Evolutionary conservation across 2,888 invertebrate genomes (phyloP).

Genomic region (Thysanoteuthis rhombus): DNA sequence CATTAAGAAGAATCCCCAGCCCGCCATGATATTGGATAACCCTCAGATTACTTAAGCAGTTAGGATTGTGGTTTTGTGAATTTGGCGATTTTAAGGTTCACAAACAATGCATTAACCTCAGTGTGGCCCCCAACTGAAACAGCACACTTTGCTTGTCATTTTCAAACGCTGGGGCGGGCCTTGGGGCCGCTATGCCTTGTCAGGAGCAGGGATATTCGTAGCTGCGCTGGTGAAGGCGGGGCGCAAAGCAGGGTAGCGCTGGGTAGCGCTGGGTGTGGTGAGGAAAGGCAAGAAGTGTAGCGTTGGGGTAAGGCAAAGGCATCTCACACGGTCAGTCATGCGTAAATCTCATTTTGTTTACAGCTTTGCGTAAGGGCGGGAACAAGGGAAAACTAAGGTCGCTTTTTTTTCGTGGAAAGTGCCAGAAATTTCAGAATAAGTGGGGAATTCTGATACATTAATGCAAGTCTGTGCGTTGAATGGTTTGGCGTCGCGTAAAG

Average conservation of each 20-base stretch:
- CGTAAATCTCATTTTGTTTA: background rate
- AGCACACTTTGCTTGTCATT: background rate
- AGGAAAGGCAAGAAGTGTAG: background rate
- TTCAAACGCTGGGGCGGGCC: background rate
- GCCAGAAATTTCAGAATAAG: background rate
- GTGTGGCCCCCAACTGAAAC: background rate
- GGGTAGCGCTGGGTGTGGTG: background rate
- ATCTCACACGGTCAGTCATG: background rate
- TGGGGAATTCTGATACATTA: background rate
- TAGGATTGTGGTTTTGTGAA: background rate
- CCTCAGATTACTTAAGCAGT: background rate
- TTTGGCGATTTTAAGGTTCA: constrained; percentile 1
- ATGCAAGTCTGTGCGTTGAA: background rate
- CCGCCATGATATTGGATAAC: background rate
- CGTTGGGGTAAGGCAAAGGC: background rate
- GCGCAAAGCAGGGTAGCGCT: no score
- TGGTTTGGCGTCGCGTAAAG: no score
- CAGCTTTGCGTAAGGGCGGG: background rate
- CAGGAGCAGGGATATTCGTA: background rate
- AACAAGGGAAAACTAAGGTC: background rate
- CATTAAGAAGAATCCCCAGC: background rate
- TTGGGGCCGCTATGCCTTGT: background rate
- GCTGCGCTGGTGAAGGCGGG: background rate
- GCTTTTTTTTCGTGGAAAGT: background rate
- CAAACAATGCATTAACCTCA: background rate